Conservation (phyloP, 2,113 vertebrate species). For the Platanista minor region DNA sequence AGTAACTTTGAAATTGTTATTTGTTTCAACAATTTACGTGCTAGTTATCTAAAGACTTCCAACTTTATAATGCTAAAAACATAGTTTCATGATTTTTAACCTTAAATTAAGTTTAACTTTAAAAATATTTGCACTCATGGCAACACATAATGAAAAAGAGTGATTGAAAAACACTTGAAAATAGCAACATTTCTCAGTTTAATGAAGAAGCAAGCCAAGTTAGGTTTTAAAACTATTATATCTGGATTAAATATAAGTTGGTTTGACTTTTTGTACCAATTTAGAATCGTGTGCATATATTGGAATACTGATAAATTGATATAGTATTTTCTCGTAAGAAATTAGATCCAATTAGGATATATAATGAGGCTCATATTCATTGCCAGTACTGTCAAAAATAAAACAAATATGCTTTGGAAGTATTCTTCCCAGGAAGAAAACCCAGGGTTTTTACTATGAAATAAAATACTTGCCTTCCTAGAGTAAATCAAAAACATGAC, state of each 20-base stretch:
- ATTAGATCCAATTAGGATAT: background rate
- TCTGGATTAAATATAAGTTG: background rate
- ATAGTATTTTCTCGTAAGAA: background rate
- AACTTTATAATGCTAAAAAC: background rate
- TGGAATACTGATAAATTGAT: background rate
- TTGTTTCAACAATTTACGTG: background rate
- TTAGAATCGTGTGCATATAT: background rate
- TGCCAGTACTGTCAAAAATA: background rate
- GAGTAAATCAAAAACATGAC: constrained; percentile 42
- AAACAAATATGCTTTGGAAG: background rate
- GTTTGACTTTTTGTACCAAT: background rate
- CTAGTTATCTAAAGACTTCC: background rate
- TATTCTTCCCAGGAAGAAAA: background rate
- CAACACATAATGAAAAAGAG: background rate
- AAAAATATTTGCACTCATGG: background rate
- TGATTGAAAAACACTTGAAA: background rate
- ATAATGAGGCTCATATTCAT: background rate
- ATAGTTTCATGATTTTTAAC: background rate
- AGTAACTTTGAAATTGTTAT: background rate
- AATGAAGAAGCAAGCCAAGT: background rate
- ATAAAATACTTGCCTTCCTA: background rate
- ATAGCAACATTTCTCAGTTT: background rate
- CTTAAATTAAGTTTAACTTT: background rate
- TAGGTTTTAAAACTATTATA: background rate
- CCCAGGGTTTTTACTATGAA: background rate